These are phyloP conservation scores for Phylloscopus trochilus DNA, from an alignment of 2,113 vertebrate genomes.

Conservation along the genomic window DNA sequence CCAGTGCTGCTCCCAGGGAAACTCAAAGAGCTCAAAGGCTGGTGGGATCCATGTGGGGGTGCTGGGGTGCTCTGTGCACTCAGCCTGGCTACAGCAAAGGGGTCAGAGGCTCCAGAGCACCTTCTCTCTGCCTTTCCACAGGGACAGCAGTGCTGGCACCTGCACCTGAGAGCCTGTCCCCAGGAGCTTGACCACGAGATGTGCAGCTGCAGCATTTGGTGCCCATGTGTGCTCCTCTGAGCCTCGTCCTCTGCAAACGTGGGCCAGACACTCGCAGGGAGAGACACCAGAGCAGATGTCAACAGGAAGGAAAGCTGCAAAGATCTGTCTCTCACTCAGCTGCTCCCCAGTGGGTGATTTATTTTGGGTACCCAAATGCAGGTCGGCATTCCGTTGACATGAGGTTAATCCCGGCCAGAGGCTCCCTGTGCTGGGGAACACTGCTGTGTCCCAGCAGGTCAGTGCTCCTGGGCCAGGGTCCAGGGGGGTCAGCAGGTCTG, in stretches of 20 bases:
- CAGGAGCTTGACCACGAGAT: background rate
- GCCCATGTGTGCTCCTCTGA: background rate
- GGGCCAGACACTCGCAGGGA: background rate
- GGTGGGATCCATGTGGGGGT: background rate
- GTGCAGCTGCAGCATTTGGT: constrained; percentile 26
- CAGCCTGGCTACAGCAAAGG: background rate
- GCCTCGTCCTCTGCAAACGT: background rate
- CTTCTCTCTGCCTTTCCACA: background rate
- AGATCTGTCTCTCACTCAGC: background rate
- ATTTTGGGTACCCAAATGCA: background rate
- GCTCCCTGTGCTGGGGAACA: accelerated
- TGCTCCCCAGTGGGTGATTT: background rate
- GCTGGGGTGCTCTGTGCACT: background rate
- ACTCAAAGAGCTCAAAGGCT: background rate
- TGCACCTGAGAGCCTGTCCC: background rate
- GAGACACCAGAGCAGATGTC: background rate
- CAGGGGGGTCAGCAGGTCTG: background rate
- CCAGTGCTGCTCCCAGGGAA: background rate
- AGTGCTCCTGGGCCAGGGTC: background rate
- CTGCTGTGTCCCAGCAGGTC: background rate
- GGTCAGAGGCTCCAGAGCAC: background rate
- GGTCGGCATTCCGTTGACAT: background rate
- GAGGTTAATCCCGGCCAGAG: background rate
- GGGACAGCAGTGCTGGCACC: background rate
- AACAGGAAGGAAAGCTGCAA: background rate